Base-by-base conservation (phyloP, 2,888 invertebrate genomes). In the Rhingia rostrata region DNA sequence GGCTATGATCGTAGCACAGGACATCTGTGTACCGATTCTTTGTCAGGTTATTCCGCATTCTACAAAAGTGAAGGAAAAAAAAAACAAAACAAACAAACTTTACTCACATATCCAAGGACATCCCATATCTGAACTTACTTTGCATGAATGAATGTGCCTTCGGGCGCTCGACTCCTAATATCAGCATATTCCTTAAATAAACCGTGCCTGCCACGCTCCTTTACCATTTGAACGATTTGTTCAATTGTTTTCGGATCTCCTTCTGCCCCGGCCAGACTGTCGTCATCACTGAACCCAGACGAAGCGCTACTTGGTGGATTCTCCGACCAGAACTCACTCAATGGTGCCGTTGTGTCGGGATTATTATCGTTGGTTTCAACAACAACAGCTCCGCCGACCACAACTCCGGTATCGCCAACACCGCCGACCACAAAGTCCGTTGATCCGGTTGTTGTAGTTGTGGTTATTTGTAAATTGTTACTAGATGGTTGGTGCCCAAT, bases 11-110 rank as follows among this genome's bases (percentile, higher is more conserved):
- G 92, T 96, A 98, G 92, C 98, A 98, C 86, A 98, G 93, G 64
- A 99, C 98, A 92, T 99, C 99, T 87, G 97, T 97, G 92, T 99
- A 99, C 33, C 96, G 94, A 92, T 97, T 97, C 93, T 97, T 97
- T 89, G 95, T 94, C 90, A 95, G 93, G 92, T 97, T 97, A 88
- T 93, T 92, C 89, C 93, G 93, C 90, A 94, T 92, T 87, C 94
- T 94, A 87, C 12, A 6, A 6, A 91, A 89, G 67, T 43, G 83
- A 74, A 86, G 67, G 69, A 67, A 56, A 61, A 69, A 47, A 49
- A 80, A 6, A 5, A 51, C 9, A 4, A 14, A 47, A 47, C 22
- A 30, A 9, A 7, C 9, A 49, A 32, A 30, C 30, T 7, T 22
- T 6, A 2, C 14, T 22, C 22, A 22, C 22, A 22, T 22, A 22